Percentiles rank a stretch among this genome's conserved stretches.
phyloP scores from a whole-genome alignment of 2,113 vertebrate species.

The Dipodomys merriami region DNA sequence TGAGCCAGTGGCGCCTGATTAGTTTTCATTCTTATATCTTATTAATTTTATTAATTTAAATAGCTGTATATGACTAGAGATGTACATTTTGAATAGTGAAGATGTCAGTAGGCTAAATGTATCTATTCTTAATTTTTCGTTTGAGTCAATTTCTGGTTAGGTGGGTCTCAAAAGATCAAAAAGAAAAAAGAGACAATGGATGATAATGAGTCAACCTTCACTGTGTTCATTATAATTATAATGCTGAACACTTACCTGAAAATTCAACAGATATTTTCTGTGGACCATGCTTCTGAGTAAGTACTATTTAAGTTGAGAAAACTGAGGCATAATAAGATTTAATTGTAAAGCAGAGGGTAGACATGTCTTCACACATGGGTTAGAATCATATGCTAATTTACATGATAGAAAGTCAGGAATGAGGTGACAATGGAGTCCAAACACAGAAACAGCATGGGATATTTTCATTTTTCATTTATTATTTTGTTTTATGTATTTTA shows the following conservation, averaged over 20 bases:
- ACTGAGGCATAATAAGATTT: neutral
- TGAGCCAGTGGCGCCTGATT: too few relatives aligned
- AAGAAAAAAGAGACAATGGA: neutral
- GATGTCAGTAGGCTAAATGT: neutral
- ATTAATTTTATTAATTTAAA: constrained; percentile 39
- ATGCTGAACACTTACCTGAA: neutral
- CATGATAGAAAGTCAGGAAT: neutral
- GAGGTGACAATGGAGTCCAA: neutral
- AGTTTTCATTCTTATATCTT: neutral
- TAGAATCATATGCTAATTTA: neutral
- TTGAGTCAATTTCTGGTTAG: neutral
- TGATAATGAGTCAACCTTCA: constrained; percentile 37
- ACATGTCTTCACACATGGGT: neutral
- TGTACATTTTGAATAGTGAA: neutral
- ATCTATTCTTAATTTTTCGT: neutral
- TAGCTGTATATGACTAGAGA: neutral
- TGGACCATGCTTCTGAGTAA: neutral
- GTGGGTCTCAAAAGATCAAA: neutral
- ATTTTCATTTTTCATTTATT: neutral
- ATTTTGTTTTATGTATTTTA: neutral
- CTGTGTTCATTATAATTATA: neutral
- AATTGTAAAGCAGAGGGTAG: neutral
- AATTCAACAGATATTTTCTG: neutral
- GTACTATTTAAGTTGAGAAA: neutral
- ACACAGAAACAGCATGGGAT: neutral